Base-by-base conservation (phyloP, 2,888 invertebrate genomes). In the Aphidius colemani region DNA sequence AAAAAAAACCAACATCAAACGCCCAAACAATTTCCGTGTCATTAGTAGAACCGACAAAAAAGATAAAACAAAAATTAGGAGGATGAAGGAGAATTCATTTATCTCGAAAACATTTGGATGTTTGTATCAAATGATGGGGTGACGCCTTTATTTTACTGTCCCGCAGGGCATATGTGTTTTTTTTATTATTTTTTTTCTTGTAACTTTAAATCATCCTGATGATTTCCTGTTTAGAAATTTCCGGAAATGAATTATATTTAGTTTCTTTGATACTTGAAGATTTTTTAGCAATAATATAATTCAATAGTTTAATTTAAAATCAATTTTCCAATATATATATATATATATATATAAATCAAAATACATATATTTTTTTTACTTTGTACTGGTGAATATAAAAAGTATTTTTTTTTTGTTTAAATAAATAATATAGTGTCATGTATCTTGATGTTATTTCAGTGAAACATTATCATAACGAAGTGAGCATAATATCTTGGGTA, bases 381-480 rank as follows among this genome's bases (percentile, higher is more conserved):
- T 13, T 48, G 8, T 6, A 7, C 11, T n/a, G 6, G 7, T 4
- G 7, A 49, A 18, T 49, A 7, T 49, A 11, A 49, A 18, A 18
- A 18, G 8, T 18, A 49, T 9, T 49, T 49, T 11, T 5, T 11
- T 8, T 50, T 13, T 18, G 8, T 11, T 49, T 49, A 8, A n/a
- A 49, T n/a, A 10, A 49, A 49, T 49, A 49, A 40, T 1, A 39
- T 53, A 30, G 40, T n/a, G n/a, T 40, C 1, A n/a, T n/a, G n/a
- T n/a, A n/a, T n/a, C n/a, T n/a, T 39, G n/a, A 13, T 66, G 67
- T 69, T 67, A 60, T 65, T 61, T 64, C 64, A 70, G 68, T 59
- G 64, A 53, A 53, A 63, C 67, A 67, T 69, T 68, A 68, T 69
- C 69, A 68, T 71, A 69, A 69, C 70, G 69, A 71, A 69, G 68